Base-by-base conservation (phyloP, 2,888 invertebrate genomes). In the Odontothrips loti region DNA sequence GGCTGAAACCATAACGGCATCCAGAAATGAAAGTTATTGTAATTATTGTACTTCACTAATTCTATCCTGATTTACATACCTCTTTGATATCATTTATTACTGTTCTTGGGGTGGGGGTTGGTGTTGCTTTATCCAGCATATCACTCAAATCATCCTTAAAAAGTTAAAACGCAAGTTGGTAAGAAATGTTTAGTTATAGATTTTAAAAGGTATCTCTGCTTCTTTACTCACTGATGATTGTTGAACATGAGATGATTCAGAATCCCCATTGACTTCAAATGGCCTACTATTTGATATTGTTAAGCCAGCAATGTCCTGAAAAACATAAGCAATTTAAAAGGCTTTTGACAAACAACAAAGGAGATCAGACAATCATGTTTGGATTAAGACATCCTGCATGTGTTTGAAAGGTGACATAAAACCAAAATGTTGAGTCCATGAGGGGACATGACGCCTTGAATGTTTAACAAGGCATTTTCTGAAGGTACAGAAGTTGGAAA, bases 121-220 rank as follows among this genome's bases (percentile, higher is more conserved):
- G 83, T 20, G 84, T 82, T 8, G 83, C 83, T 43, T 87, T 86
- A 43, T 83, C 82, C 82, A 83, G 68, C 34, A 68, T 79, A 75
- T 34, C 27, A 80, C 80, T 11, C 20, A 80, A 15, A 27, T 82
- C 87, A 87, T 83, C 87, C 87, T 63, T 87, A 86, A 34, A 87
- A 84, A 84, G n/a, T 79, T 1, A 51, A 47, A 12, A 20, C n/a
- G 23, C 48, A 58, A 15, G 17, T 58, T 6, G 15, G 17, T 58
- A 58, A 58, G 0, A 43, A 4, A 43, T 2, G 34, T 4, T 43
- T 43, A 6, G 34, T 4, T 43, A 6, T 43, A 43, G 34, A 43
- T 43, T 43, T 43, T 4, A 43, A 43, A 2, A n/a, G n/a, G n/a
- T n/a, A 43, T 4, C 34, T 43, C 34, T 43, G 34, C 34, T 43